These are phyloP conservation scores for Narcine bancroftii DNA, from an alignment of 2,113 vertebrate genomes.

Conservation along the genomic window DNA sequence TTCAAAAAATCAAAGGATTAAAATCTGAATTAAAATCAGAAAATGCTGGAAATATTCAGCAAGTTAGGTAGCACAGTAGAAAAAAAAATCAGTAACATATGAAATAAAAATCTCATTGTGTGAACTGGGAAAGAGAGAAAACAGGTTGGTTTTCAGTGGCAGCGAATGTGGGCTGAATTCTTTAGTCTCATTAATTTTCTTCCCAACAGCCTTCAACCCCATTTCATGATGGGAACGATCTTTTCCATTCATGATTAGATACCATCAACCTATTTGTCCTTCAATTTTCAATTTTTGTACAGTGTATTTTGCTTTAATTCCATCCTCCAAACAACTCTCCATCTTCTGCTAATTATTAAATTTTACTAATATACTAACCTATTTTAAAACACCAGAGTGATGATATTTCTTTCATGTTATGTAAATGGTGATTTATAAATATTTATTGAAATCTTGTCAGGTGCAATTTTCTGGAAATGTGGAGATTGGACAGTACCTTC, in stretches of 20 bases:
- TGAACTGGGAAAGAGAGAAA: too few species aligned
- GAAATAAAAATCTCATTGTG: too few species aligned
- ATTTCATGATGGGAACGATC: not conserved
- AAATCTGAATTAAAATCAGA: too few species aligned
- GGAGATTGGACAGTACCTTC: not conserved
- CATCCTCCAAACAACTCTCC: not conserved
- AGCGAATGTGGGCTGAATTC: not conserved
- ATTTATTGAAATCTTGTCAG: not conserved
- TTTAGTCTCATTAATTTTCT: not conserved
- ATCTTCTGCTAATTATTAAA: not conserved
- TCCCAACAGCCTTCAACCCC: not conserved
- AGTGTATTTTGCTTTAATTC: not conserved
- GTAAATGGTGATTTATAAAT: not conserved
- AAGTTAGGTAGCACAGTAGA: too few species aligned
- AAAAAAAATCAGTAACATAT: too few species aligned
- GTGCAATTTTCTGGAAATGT: not conserved
- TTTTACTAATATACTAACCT: not conserved
- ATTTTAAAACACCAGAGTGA: not conserved
- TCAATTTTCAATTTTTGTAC: not conserved
- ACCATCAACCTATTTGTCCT: not conserved
- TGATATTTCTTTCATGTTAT: not conserved
- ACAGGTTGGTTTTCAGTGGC: too few species aligned
- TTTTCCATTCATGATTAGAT: not conserved
- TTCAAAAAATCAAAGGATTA: too few species aligned
- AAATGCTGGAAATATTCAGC: too few species aligned